phyloP scores from a whole-genome alignment of 2,888 invertebrate species.

The Carpatolechia fugitivella region DNA sequence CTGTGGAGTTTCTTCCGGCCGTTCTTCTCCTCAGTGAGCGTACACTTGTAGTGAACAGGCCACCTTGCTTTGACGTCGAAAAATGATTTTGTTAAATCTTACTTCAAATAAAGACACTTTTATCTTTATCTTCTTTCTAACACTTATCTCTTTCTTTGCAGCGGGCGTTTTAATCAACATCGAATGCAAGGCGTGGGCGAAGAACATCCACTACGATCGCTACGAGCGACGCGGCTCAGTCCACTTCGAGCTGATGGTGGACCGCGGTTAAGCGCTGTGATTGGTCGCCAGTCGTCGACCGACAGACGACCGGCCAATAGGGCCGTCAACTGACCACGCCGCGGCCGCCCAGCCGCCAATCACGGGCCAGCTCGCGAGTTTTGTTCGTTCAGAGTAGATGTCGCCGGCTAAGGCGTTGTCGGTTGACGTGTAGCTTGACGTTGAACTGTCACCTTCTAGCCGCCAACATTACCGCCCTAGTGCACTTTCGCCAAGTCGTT shows the following conservation, averaged over 20 bases:
- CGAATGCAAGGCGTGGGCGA: slow-evolving; percentile 96
- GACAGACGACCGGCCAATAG: slow-evolving; percentile 14
- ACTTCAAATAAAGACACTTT: no score
- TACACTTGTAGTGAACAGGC: no score
- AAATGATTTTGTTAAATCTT: no score
- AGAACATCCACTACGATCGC: slow-evolving; percentile 91
- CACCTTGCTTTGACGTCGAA: no score
- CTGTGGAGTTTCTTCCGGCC: no score
- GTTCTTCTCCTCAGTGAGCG: no score
- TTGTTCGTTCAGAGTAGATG: neutral
- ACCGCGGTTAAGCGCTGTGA: slow-evolving; percentile 70
- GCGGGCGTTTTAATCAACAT: slow-evolving; percentile 94
- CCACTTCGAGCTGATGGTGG: slow-evolving; percentile 96
- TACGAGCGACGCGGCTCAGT: slow-evolving; percentile 94
- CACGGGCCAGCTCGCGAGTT: neutral
- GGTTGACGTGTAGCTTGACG: slow-evolving; percentile 7
- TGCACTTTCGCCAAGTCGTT: no score
- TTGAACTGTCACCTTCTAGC: slow-evolving; percentile 17
- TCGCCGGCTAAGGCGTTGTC: slow-evolving; percentile 3
- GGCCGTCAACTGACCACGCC: slow-evolving; percentile 18
- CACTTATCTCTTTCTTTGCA: slow-evolving; percentile 44
- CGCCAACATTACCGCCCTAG: slow-evolving; percentile 7
- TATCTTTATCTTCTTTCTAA: neutral
- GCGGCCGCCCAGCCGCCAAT: slow-evolving; percentile 13
- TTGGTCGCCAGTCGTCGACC: slow-evolving; percentile 26